Conservation (phyloP, 2,888 invertebrate genomes). For the Calephelis perditalis region DNA sequence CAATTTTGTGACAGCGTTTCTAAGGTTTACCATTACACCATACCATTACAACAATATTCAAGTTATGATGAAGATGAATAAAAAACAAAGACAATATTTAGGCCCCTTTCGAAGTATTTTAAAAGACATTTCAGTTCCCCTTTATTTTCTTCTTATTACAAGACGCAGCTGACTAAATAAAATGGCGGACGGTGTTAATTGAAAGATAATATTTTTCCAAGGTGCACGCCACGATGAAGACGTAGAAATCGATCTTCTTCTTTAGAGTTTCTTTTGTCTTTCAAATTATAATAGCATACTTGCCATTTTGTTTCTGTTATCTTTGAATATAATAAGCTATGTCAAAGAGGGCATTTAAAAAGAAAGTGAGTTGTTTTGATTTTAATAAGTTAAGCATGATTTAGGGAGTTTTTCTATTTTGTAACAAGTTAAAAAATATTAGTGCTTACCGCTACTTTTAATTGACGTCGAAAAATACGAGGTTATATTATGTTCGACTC, state of each 20-base stretch:
- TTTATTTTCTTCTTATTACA: constrained; percentile 20
- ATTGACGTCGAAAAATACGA: no score
- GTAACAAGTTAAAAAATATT: no score
- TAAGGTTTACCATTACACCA: no score
- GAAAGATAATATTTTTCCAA: constrained; percentile 35
- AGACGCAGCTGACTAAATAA: constrained; percentile 33
- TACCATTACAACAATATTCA: no score
- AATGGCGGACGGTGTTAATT: constrained; percentile 31
- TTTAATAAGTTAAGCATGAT: no score
- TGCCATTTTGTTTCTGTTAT: background rate
- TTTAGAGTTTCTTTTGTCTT: constrained; percentile 1
- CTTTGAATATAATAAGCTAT: background rate
- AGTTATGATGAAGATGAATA: no score
- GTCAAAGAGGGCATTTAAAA: no score
- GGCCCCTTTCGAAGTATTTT: background rate
- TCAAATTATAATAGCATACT: background rate
- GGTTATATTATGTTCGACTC: no score
- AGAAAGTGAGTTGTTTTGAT: no score
- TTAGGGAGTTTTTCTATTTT: no score
- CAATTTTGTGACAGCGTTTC: no score
- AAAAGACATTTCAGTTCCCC: constrained; percentile 12
- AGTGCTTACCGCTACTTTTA: no score
- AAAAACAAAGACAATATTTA: background rate
- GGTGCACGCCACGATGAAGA: constrained; percentile 25
- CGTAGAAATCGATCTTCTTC: constrained; percentile 22